Evolutionary conservation across 1,140 invertebrate genomes (phyloP), one percentile per base, ranked within the genome.

Genomic region (Globodera rostochiensis): DNA sequence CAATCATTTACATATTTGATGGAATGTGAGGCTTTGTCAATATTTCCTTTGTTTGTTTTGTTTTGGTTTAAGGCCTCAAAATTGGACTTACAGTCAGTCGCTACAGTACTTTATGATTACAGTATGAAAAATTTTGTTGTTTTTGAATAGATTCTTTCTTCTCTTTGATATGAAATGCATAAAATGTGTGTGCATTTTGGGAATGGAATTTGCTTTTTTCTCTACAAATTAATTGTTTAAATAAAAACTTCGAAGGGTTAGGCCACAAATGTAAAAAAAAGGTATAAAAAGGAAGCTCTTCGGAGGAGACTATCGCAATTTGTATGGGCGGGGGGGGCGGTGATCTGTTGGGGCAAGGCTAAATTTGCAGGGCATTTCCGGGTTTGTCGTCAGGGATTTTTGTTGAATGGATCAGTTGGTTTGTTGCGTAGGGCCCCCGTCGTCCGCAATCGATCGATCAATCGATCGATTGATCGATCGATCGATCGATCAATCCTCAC

Each of bases 121-220:
- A 36, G 36, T 36, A 36, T 36, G 1, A 36, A 36, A 36, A 36
- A 36, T 36, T 36, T 36, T 36, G 36, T 73, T 36, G 19, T 73
- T 73, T 73, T 73, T 47, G 19, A 6, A n/a, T 36, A 21, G 47
- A 73, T 73, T 21, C 19, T 77, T 77, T 66, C 5, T 46, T 13
- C 13, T 49, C n/a, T 73, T 73, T 19, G 50, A n/a, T 73, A 73
- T 73, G 15, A 47, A 53, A 73, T 36, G 36, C 36, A 36, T 36
- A 36, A 36, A 36, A 36, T 36, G 36, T 36, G 36, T 36, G n/a
- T 73, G 71, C 5, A 1, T 4, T 0, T 75, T 53, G 50, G 7
- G 50, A 53, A 7, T 9, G 11, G 50, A 50, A 4, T 53, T 53
- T 36, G 36, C 36, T 36, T 36, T 53, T 53, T 53, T 13, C 50